Conservation (phyloP, 2,888 invertebrate genomes). For the Lasioglossum calceatum region DNA sequence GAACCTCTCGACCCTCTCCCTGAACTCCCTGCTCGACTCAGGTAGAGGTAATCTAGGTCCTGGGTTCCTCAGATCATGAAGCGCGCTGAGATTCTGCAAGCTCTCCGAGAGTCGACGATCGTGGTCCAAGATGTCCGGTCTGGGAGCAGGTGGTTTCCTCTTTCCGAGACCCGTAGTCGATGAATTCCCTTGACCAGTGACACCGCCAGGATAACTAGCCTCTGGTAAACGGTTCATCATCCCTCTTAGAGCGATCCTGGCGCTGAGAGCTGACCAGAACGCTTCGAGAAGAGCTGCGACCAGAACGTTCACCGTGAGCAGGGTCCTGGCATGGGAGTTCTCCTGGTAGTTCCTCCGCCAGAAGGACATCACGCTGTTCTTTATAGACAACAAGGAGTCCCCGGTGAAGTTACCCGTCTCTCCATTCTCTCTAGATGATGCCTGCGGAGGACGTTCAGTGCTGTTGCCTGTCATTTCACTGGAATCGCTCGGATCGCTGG, state of each 20-base stretch:
- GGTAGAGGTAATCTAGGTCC: constrained; percentile 74
- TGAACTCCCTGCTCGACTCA: constrained; percentile 75
- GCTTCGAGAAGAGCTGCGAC: constrained; percentile 87
- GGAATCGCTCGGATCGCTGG: neutral
- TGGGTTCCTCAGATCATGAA: constrained; percentile 64
- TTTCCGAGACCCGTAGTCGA: constrained; percentile 27
- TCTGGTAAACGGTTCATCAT: constrained; percentile 85
- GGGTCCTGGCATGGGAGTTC: constrained; percentile 76
- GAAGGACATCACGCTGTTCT: constrained; percentile 43
- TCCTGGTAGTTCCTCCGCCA: constrained; percentile 46
- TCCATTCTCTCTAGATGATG: neutral
- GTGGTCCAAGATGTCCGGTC: constrained; percentile 74
- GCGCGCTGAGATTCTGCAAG: constrained; percentile 68
- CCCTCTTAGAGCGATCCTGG: constrained; percentile 87
- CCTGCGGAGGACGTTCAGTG: constrained; percentile 1
- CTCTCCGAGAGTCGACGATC: constrained; percentile 72
- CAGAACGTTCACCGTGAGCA: constrained; percentile 87
- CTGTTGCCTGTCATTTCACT: neutral
- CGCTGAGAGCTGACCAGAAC: constrained; percentile 87
- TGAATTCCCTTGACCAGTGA: constrained; percentile 20
- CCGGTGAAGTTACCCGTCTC: constrained; percentile 30
- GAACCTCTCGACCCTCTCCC: constrained; percentile 77
- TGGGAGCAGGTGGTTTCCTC: constrained; percentile 66
- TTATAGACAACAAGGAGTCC: constrained; percentile 33
- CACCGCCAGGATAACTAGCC: constrained; percentile 49